Evolutionary conservation across 2,113 vertebrate genomes (phyloP).

Genomic region (Gymnarchus niloticus): DNA sequence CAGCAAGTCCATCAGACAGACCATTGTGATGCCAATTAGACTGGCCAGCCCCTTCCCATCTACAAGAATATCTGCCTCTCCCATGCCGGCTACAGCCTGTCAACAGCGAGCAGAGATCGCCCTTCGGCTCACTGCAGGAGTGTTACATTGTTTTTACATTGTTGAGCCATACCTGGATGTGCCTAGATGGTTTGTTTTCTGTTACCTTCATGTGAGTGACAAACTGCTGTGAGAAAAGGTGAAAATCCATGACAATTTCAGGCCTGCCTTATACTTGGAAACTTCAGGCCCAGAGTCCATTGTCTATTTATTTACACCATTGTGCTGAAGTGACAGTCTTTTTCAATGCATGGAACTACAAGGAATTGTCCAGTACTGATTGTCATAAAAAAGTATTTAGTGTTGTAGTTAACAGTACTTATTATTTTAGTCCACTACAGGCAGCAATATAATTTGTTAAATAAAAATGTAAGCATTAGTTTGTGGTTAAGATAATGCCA

Average conservation of each 20-base stretch:
- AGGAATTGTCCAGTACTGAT: background rate
- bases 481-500: too few relatives aligned
- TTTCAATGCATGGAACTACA: background rate
- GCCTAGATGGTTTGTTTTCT: background rate
- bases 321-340: too few relatives aligned
- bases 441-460: background rate
- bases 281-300: background rate
- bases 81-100: too few relatives aligned
- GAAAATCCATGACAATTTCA: too few relatives aligned
- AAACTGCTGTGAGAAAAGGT: too few relatives aligned
- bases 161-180: background rate
- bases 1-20: constrained; percentile 36
- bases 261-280: background rate
- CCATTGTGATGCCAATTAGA: constrained; percentile 30
- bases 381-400: background rate
- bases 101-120: background rate
- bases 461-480: too few relatives aligned
- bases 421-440: background rate
- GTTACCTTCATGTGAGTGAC: background rate
- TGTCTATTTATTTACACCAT: background rate
- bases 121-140: background rate
- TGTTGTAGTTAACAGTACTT: background rate
- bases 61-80: background rate
- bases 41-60: constrained; percentile 18
- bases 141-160: background rate